phyloP scores from a whole-genome alignment of 1,140 invertebrate species.

The Listronotus bonariensis region DNA sequence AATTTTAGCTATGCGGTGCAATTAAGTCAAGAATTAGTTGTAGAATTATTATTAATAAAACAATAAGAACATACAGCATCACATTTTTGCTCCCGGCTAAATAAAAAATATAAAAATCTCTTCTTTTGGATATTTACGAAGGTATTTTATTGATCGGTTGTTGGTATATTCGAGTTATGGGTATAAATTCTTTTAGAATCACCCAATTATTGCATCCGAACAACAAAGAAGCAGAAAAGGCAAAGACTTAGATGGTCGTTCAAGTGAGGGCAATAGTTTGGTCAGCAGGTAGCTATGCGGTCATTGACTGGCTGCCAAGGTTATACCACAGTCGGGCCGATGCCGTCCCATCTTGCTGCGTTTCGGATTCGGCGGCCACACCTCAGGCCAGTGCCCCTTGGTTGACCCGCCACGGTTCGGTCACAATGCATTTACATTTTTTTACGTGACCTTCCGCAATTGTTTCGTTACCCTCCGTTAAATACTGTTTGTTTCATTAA shows the following conservation, averaged over 20 bases:
- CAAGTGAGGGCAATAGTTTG: conserved; percentile 13
- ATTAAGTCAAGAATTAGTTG: too few relatives aligned
- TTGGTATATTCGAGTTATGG: too few relatives aligned
- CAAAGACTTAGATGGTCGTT: conserved; percentile 16
- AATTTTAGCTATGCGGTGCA: too few relatives aligned
- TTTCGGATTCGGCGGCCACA: conserved; percentile 25
- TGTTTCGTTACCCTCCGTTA: too few relatives aligned
- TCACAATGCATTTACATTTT: background rate
- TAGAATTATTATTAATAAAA: too few relatives aligned
- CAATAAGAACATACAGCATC: too few relatives aligned
- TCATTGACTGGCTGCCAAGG: conserved; percentile 30
- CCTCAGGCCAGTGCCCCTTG: conserved; percentile 26
- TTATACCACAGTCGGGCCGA: conserved; percentile 23
- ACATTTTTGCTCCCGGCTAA: too few relatives aligned
- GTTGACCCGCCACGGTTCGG: conserved; percentile 9
- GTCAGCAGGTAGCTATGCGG: conserved; percentile 20
- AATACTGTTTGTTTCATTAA: too few relatives aligned
- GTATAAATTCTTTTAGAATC: background rate
- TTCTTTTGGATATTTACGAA: too few relatives aligned
- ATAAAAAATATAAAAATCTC: too few relatives aligned
- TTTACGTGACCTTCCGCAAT: too few relatives aligned
- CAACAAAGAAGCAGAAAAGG: conserved; percentile 11
- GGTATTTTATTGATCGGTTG: too few relatives aligned
- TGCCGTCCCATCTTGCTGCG: conserved; percentile 19
- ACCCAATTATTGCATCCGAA: conserved; percentile 10